Conservation (phyloP, 2,797 vertebrate species). For the Odontamblyopus rebecca region DNA sequence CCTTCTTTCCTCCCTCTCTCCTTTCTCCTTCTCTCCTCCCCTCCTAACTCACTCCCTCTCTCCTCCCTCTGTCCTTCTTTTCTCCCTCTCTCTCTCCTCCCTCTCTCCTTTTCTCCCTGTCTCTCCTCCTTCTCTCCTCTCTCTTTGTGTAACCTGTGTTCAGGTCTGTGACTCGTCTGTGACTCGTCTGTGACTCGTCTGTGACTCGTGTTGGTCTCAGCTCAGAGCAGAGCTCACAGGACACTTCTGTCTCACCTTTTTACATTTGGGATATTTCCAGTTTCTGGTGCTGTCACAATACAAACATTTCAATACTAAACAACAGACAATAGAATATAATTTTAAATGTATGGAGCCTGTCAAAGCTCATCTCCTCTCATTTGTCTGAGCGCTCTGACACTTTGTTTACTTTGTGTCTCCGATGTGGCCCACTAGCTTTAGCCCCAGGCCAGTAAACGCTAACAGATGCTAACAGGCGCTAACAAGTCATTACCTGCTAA, state of each 20-base stretch:
- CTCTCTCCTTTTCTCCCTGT: no score
- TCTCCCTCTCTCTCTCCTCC: not conserved
- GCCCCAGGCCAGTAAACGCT: constrained; percentile 14
- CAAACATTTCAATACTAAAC: no score
- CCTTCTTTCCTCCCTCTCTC: no score
- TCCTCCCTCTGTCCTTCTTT: not conserved
- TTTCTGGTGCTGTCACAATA: no score
- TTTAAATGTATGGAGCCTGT: not conserved
- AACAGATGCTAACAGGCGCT: constrained; percentile 45
- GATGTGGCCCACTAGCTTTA: constrained; percentile 44
- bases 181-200: no score
- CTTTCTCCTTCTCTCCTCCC: not conserved
- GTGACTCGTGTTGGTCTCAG: no score
- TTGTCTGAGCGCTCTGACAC: constrained; percentile 39
- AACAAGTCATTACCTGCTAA: constrained; percentile 56
- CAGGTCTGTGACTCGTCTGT: no score
- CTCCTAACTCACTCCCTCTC: not conserved
- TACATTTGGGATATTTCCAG: no score
- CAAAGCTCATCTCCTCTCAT: constrained; percentile 12
- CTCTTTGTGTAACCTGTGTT: not conserved
- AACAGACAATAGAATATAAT: no score
- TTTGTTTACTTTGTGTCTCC: constrained; percentile 56
- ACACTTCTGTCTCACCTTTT: no score
- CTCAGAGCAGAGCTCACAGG: no score
- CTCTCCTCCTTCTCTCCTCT: not conserved